Evolutionary conservation across 2,888 invertebrate genomes (phyloP), one percentile per base, ranked within the genome.

Genomic region (Eremobia ochroleuca): DNA sequence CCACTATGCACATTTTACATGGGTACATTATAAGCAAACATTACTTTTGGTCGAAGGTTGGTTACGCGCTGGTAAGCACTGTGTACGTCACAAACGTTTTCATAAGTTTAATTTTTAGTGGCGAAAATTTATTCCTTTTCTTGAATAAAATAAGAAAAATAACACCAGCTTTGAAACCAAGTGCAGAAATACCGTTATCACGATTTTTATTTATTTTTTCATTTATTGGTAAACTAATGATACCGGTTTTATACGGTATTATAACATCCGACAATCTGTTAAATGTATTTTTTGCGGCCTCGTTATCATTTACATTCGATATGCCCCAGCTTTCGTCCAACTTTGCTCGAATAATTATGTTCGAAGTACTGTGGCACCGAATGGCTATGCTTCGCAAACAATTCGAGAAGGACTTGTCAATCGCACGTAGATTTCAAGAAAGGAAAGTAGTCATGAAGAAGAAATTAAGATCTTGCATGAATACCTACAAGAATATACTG

Each of bases 341-440:
- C 1, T 62, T 62, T 34, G 25, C 79, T n/a, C 61, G 55, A 62
- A 73, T 81, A 31, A 58, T 67, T 3, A 73, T 55, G 49, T 73
- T 81, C 13, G 80, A 79, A 28, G 21, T 46, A 46, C 18, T 77
- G 5, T 77, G 77, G 72, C 55, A 37, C 15, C 80, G 28, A 31
- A 64, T 70, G 46, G 21, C 31, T 31, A 49, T 31, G 28, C 62
- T 77, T 55, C 43, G 72, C 4, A 64, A 64, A 31, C 52, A 71
- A 11, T 0, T 80, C 0, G 52, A 77, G 15, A 25, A n/a, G 13
- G 21, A 21, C 2, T 64, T 77, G 13, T 40, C 72, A 15, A 18
- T 8, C 15, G 21, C 34, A 2, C 64, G 62, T 18, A 64, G 72
- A 31, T 77, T 71, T 70, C 46, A 80, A 64, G 46, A 62, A 28